phyloP scores from a whole-genome alignment of 2,797 vertebrate genomes.

The Morus bassanus region DNA sequence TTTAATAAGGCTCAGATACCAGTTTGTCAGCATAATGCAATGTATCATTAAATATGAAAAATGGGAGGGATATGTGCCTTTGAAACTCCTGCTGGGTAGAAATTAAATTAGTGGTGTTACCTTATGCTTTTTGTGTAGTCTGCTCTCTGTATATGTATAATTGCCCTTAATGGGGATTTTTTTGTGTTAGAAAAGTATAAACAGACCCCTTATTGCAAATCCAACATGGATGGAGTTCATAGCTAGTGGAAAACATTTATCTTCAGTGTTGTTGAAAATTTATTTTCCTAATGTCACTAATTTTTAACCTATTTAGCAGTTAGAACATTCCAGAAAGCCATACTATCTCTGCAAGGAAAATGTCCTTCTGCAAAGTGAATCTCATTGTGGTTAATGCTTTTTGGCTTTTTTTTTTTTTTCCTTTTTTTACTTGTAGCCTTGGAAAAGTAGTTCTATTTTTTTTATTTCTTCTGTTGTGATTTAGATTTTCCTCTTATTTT shows the following conservation, averaged over 20 bases:
- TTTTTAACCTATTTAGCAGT: neutral
- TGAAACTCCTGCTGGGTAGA: neutral
- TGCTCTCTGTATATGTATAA: neutral
- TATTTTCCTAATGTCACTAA: neutral
- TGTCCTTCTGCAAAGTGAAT: neutral
- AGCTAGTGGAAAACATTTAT: neutral
- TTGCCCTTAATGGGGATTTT: accelerated
- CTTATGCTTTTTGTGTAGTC: neutral
- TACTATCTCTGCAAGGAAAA: neutral
- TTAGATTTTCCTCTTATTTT: neutral
- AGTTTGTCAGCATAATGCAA: neutral
- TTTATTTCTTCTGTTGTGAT: neutral
- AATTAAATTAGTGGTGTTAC: neutral
- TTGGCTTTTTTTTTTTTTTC: neutral
- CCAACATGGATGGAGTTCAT: neutral
- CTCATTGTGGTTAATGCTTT: neutral
- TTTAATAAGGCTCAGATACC: neutral
- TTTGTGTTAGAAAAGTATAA: neutral
- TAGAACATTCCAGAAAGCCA: neutral
- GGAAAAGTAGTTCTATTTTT: neutral
- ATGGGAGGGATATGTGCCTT: neutral
- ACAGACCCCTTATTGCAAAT: neutral
- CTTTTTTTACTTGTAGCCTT: neutral
- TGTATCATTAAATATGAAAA: neutral
- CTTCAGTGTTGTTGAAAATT: neutral